Evolutionary conservation across 2,113 vertebrate genomes (phyloP).

Genomic region (Panurus biarmicus): DNA sequence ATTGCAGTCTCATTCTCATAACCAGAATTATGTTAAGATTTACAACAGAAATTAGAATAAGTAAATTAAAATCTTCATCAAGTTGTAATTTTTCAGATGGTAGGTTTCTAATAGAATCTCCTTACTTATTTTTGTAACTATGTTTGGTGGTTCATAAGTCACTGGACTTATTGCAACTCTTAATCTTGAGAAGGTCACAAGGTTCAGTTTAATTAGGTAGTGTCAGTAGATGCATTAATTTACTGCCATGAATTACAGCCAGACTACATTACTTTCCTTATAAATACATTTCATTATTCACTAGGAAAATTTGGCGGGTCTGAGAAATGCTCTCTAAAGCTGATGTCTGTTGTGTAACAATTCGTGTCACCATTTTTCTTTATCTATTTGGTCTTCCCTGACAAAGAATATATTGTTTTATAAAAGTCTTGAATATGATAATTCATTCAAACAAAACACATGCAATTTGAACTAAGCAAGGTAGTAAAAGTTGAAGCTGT

Average conservation of each 20-base stretch:
- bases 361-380: neutral
- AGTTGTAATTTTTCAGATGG: neutral
- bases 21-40: neutral
- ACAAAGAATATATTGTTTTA: neutral
- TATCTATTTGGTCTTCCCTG: neutral
- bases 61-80: neutral
- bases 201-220: neutral
- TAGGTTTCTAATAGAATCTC: neutral
- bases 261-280: neutral
- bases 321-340: neutral
- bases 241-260: neutral
- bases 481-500: neutral
- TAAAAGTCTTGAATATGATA: neutral
- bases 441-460: neutral
- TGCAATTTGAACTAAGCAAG: neutral
- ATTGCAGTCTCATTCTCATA: neutral
- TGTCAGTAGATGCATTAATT: neutral
- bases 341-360: neutral
- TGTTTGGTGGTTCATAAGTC: neutral
- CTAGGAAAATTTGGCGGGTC: neutral
- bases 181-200: neutral
- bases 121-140: neutral
- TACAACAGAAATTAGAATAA: neutral
- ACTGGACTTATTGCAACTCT: neutral
- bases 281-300: neutral